Percentiles rank a stretch among this genome's conserved stretches.
Conservation (phyloP, 2,797 vertebrate species). For the Falco naumanni region DNA sequence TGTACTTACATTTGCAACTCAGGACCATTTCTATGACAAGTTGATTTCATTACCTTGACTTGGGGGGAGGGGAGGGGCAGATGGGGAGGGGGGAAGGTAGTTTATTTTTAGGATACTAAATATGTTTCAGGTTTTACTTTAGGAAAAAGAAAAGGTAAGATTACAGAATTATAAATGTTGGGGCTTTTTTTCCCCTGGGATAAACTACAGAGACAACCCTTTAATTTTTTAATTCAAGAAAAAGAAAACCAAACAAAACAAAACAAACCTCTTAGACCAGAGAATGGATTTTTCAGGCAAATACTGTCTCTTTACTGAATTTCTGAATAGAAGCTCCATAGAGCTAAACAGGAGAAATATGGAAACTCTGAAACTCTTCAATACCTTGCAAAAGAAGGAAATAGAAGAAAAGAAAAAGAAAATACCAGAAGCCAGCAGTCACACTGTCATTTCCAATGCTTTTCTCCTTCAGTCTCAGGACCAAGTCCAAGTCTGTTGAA, state of each 20-base stretch:
- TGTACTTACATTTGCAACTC: neutral
- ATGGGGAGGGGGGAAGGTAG: neutral
- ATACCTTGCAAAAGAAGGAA: neutral
- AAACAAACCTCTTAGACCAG: fast-evolving
- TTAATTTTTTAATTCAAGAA: neutral
- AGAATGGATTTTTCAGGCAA: neutral
- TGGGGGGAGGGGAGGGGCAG: neutral
- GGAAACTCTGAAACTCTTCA: neutral
- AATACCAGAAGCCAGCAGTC: neutral
- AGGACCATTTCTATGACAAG: neutral
- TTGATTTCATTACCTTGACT: neutral
- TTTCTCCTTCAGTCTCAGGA: neutral
- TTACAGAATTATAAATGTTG: neutral
- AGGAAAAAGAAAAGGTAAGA: neutral
- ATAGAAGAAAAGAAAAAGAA: neutral
- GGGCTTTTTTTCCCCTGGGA: too few species aligned
- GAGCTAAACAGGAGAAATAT: neutral
- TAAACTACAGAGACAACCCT: neutral
- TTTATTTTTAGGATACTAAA: neutral
- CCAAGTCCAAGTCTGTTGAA: neutral
- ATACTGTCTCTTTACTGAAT: neutral
- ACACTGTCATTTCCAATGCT: neutral
- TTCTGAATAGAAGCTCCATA: neutral
- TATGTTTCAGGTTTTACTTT: neutral
- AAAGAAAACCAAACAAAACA: fast-evolving